Conservation (phyloP, 2,888 invertebrate genomes). For the Agonopterix alstromeriana region DNA sequence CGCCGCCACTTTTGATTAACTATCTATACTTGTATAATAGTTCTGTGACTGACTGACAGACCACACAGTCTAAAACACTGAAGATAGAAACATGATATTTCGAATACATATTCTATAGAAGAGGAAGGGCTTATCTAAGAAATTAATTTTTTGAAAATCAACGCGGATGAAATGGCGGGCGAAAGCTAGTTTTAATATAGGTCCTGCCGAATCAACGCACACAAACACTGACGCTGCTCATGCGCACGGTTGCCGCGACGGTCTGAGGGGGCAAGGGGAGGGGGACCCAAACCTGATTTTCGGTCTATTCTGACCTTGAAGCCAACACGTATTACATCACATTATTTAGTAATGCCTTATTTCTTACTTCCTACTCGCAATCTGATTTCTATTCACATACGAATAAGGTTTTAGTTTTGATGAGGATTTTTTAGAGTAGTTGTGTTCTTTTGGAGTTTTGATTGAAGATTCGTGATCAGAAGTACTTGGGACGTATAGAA, state of each 20-base stretch:
- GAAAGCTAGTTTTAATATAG: not conserved
- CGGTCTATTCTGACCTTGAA: conserved; percentile 73
- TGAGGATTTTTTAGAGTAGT: conserved; percentile 4
- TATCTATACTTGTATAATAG: too few relatives aligned
- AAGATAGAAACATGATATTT: too few relatives aligned
- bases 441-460: conserved; percentile 20
- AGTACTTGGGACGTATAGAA: conserved; percentile 40
- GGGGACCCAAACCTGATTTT: conserved; percentile 67
- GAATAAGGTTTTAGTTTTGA: conserved; percentile 14
- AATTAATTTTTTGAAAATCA: too few relatives aligned
- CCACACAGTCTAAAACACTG: too few relatives aligned
- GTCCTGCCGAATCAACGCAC: conserved; percentile 17
- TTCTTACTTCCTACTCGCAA: conserved; percentile 17
- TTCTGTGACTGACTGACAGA: too few relatives aligned
- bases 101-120: too few relatives aligned
- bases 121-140: too few relatives aligned
- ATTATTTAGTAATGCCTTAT: conserved; percentile 56
- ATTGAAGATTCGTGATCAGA: conserved; percentile 26
- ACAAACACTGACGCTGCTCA: conserved; percentile 37
- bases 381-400: conserved; percentile 14
- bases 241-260: conserved; percentile 18
- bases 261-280: conserved; percentile 18
- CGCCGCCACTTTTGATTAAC: too few relatives aligned
- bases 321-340: conserved; percentile 68
- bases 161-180: too few relatives aligned